phyloP scores from a whole-genome alignment of 2,888 invertebrate species.

The Tenthredo notha region DNA sequence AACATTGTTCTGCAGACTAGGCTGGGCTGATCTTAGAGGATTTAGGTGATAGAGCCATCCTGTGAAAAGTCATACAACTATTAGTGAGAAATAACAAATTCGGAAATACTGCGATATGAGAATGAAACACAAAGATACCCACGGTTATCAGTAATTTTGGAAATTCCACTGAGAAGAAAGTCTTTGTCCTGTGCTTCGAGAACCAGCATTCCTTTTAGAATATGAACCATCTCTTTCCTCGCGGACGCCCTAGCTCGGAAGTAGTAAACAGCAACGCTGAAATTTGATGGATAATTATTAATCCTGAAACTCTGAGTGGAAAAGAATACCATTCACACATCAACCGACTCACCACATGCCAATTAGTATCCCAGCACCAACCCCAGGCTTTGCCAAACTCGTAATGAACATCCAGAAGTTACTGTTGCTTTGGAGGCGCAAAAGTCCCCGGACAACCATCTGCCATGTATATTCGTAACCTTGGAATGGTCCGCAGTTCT shows the following conservation, averaged over 20 bases:
- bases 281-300: conserved; percentile 57
- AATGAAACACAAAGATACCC: conserved; percentile 65
- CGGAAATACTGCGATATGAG: background rate
- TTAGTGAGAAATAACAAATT: conserved; percentile 51
- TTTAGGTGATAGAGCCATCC: conserved; percentile 25
- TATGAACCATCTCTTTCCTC: conserved; percentile 82
- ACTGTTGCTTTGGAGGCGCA: conserved; percentile 79
- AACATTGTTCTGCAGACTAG: background rate
- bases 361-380: conserved; percentile 82
- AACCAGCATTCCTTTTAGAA: conserved; percentile 84
- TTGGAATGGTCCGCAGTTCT: conserved; percentile 85
- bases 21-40: background rate
- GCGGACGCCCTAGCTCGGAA: conserved; percentile 83
- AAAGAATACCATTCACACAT: conserved; percentile 18
- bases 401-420: conserved; percentile 78
- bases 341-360: conserved; percentile 81
- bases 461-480: conserved; percentile 80
- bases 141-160: conserved; percentile 83
- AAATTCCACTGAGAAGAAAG: conserved; percentile 83
- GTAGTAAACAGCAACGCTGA: conserved; percentile 83
- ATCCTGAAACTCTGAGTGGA: conserved; percentile 38
- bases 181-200: conserved; percentile 86
- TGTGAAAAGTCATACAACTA: background rate
- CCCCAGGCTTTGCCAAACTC: conserved; percentile 82
- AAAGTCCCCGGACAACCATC: conserved; percentile 81